These are phyloP conservation scores for Arvicanthis niloticus DNA, from an alignment of 2,113 vertebrate species.

Conservation along the genomic window DNA sequence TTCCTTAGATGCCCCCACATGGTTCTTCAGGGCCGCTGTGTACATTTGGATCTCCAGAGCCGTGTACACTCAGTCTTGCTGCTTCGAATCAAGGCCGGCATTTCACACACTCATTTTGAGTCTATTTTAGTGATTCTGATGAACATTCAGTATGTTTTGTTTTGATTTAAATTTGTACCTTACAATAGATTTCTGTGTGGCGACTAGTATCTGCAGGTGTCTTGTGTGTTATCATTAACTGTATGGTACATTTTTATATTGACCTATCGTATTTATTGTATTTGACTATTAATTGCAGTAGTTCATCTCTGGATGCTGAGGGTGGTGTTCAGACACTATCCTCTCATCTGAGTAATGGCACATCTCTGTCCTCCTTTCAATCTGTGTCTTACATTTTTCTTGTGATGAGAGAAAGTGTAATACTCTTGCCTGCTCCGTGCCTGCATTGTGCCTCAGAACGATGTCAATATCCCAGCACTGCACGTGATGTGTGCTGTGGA, in stretches of 20 bases:
- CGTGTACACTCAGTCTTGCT: background rate
- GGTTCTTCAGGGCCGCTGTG: background rate
- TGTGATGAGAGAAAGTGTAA: background rate
- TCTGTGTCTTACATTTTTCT: background rate
- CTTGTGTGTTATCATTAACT: background rate
- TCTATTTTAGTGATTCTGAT: conserved; percentile 11
- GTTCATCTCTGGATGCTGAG: background rate
- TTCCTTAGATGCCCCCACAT: background rate
- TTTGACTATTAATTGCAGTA: background rate
- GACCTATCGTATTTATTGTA: background rate
- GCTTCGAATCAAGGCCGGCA: background rate
- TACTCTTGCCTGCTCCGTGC: background rate
- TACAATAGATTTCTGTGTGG: conserved; percentile 23
- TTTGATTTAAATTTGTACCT: conserved; percentile 2
- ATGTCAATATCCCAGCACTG: background rate
- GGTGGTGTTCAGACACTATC: background rate
- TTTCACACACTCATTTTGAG: background rate
- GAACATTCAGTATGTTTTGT: background rate
- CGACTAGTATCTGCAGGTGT: background rate
- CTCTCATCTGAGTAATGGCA: background rate
- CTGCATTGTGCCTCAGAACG: background rate
- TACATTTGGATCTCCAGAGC: background rate
- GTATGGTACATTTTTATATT: background rate
- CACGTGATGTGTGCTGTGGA: background rate
- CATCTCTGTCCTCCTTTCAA: conserved; percentile 22